phyloP scores from a whole-genome alignment of 1,140 invertebrate species.

The Ridgeia piscesae region DNA sequence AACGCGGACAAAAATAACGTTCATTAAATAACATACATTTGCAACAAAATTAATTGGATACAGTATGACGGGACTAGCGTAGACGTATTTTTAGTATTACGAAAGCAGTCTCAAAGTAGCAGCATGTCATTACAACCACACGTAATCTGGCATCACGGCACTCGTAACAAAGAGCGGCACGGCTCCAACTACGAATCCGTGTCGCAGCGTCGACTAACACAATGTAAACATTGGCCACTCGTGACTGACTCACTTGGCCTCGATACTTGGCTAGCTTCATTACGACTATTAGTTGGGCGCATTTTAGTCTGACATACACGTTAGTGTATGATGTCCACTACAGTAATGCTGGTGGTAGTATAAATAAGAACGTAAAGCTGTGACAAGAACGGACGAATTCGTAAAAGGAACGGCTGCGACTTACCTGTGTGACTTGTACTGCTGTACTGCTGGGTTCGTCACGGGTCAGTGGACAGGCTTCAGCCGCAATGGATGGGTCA shows the following conservation, averaged over 20 bases:
- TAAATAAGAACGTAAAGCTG: neutral
- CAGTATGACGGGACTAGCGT: too few species aligned
- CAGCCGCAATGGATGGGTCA: neutral
- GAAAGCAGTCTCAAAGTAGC: too few species aligned
- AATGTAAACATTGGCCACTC: neutral
- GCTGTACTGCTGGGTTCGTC: neutral
- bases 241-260: neutral
- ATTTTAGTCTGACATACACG: neutral
- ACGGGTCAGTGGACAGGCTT: neutral
- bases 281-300: neutral
- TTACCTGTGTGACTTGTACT: neutral
- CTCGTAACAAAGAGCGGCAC: neutral
- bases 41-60: too few species aligned
- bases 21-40: too few species aligned
- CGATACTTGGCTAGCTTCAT: neutral
- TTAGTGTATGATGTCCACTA: neutral
- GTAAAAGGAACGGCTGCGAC: neutral
- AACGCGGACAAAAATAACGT: too few species aligned
- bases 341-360: neutral
- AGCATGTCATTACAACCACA: neutral
- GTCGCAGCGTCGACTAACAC: neutral
- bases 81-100: too few species aligned
- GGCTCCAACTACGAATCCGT: too few species aligned
- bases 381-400: neutral
- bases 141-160: neutral